phyloP scores from a whole-genome alignment of 2,113 vertebrate genomes.

The Lamprotornis superbus region DNA sequence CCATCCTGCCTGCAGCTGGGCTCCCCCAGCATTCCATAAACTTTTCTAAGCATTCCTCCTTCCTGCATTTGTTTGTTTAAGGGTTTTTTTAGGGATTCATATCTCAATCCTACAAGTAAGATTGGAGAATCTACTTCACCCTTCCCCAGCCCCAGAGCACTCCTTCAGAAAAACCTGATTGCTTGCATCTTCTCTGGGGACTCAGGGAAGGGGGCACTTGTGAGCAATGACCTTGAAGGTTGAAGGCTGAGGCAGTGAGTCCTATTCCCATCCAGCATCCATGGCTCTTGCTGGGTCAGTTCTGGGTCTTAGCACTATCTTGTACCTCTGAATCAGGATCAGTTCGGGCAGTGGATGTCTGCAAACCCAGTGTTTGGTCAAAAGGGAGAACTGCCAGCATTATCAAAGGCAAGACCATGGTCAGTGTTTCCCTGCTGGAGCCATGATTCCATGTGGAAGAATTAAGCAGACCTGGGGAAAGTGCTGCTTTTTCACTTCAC shows the following conservation, averaged over 20 bases:
- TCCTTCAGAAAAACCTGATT: not conserved
- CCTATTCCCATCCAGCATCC: not conserved
- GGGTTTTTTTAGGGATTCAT: not conserved
- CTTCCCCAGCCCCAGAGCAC: not conserved
- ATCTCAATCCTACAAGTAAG: not conserved
- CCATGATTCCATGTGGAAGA: fast-evolving
- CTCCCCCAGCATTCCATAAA: not conserved
- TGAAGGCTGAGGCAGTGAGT: not conserved
- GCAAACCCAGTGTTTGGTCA: not conserved
- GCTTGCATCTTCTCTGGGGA: not conserved
- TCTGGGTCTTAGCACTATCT: not conserved
- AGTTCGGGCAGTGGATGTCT: not conserved
- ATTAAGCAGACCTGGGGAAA: not conserved
- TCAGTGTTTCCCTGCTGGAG: not conserved
- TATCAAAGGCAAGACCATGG: not conserved
- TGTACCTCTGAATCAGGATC: not conserved
- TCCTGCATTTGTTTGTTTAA: not conserved
- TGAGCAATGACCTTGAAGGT: not conserved
- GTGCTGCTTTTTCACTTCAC: not conserved
- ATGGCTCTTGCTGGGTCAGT: not conserved
- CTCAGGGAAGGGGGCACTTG: not conserved
- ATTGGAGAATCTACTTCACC: not conserved
- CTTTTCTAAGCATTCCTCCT: not conserved
- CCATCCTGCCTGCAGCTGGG: not conserved
- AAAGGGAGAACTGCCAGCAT: not conserved